These are phyloP conservation scores for Phrynocephalus guinanensis DNA, from an alignment of 2,797 vertebrate genomes.

Conservation along the genomic window DNA sequence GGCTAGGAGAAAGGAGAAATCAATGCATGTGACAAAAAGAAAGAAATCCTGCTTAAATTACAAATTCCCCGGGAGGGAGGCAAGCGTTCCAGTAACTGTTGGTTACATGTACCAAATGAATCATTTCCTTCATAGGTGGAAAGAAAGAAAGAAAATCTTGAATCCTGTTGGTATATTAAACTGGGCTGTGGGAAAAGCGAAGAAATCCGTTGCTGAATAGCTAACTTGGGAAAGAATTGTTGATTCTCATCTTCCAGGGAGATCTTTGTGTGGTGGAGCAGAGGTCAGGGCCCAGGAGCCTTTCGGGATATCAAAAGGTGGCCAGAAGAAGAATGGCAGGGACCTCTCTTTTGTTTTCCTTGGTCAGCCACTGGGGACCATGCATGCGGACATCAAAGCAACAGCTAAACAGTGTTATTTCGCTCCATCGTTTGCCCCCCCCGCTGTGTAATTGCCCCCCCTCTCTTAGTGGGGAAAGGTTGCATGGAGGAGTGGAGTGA, in stretches of 20 bases:
- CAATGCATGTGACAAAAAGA: background rate
- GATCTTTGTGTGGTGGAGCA: constrained; percentile 77
- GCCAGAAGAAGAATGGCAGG: constrained; percentile 73
- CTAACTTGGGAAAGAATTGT: constrained; percentile 69
- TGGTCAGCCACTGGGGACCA: constrained; percentile 72
- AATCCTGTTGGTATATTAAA: constrained; percentile 27
- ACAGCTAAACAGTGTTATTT: constrained; percentile 87
- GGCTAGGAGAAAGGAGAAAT: background rate
- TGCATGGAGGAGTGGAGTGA: constrained; percentile 62
- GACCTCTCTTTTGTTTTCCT: constrained; percentile 80
- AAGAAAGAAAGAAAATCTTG: background rate
- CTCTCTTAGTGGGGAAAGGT: constrained; percentile 51
- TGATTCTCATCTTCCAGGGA: constrained; percentile 64
- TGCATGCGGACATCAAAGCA: constrained; percentile 88
- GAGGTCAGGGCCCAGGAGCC: constrained; percentile 76
- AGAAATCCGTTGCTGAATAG: constrained; percentile 52
- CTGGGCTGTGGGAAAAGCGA: constrained; percentile 49
- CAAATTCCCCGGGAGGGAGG: background rate
- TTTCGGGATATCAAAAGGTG: constrained; percentile 73
- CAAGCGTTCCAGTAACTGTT: constrained; percentile 20
- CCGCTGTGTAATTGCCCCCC: constrained; percentile 76
- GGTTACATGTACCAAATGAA: constrained; percentile 15
- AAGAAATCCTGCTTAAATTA: constrained; percentile 20
- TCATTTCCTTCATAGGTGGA: background rate
- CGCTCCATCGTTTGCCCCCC: constrained; percentile 81